Base-by-base conservation (phyloP, 2,888 invertebrate species). In the Pteria penguin region DNA sequence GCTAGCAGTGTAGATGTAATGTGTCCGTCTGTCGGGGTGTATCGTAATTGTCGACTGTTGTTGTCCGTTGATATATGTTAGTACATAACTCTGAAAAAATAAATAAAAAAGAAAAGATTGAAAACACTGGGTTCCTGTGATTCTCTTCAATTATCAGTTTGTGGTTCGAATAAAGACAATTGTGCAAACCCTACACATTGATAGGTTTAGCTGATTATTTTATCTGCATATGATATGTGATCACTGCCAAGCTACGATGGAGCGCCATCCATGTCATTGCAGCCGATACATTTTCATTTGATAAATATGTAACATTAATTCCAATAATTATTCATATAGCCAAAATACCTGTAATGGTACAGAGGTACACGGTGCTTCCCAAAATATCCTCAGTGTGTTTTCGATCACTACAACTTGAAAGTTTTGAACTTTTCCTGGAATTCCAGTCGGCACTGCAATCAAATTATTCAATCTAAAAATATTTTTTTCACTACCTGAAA, bases 1-100 rank as follows among this genome's bases (percentile, higher is more conserved):
- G 55, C 55, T 60, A 4, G 75, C 54, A 0, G 81, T 81, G 22
- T 72, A 68, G 22, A 81, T 68, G 52, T 81, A 81, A 70, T 81
- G 73, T 2, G 77, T 77, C 1, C 66, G 57, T 32, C 72, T 75
- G 61, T 71, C 73, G 0, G 81, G 73, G 4, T 74, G 58, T 3
- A 81, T 62, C 4, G n/a, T 45, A 1, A 81, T 62, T 32, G 72
- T 72, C 1, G 61, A 52, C 2, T 69, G 69, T 24, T 32, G 58
- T 26, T 68, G 72, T 5, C 76, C 76, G 52, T 74, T 62, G n/a
- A 65, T 75, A 57, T 78, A 79, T 2, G 73, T 68, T 8, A 81
- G 45, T 4, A 68, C 55, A 58, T 78, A 80, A 1, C 67, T 74
- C 78, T 78, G 18, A 14, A 68, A 26, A 26, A n/a, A n/a, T n/a